These are phyloP conservation scores for Drosophila punjabiensis DNA, from an alignment of 1,140 invertebrate genomes.

Conservation along the genomic window DNA sequence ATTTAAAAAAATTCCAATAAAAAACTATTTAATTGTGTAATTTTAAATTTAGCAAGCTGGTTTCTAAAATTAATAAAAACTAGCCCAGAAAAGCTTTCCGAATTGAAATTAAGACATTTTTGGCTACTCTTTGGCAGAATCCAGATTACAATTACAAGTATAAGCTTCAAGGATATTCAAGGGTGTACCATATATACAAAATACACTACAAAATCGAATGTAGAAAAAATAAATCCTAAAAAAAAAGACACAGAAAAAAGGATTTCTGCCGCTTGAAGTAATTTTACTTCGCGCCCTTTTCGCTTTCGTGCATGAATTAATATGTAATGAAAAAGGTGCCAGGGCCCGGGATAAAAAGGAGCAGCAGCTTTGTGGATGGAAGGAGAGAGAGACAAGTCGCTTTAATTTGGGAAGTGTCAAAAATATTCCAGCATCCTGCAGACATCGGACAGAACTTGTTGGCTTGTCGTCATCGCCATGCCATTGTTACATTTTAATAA, in stretches of 20 bases:
- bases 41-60: too few species aligned
- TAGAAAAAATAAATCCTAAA: background rate
- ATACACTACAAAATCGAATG: background rate
- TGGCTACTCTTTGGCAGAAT: too few species aligned
- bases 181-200: background rate
- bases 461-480: background rate
- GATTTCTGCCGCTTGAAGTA: slow-evolving; percentile 9
- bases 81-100: too few species aligned
- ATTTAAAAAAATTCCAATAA: too few species aligned
- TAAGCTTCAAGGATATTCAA: too few species aligned
- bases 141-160: too few species aligned
- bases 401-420: slow-evolving; percentile 78
- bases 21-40: too few species aligned
- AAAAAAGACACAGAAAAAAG: background rate
- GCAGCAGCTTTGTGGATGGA: slow-evolving; percentile 12
- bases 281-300: slow-evolving; percentile 31
- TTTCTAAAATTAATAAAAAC: too few species aligned
- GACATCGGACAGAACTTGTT: slow-evolving; percentile 17
- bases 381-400: slow-evolving; percentile 50
- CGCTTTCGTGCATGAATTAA: slow-evolving; percentile 65
- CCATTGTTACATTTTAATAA: slow-evolving; percentile 74
- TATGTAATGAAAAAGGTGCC: slow-evolving; percentile 63
- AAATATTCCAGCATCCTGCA: slow-evolving; percentile 46
- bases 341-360: slow-evolving; percentile 38
- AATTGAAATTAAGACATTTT: too few species aligned